A percentile compares a stretch with the other conserved stretches of the same genome.
These are phyloP conservation scores for Heliconius melpomene DNA, from an alignment of 1,140 invertebrate species.

Conservation along the genomic window DNA sequence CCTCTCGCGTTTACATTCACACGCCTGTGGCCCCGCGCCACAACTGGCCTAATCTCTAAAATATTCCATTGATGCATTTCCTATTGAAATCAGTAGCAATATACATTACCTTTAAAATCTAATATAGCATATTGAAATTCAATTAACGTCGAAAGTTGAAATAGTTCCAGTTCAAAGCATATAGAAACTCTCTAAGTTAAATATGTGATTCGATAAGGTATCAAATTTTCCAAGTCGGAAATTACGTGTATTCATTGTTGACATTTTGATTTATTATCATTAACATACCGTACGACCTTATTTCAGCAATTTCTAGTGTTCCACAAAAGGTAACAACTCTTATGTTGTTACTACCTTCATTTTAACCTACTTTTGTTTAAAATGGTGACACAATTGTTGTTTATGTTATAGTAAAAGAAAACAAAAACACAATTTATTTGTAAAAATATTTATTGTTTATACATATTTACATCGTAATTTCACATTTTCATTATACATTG, in stretches of 20 bases:
- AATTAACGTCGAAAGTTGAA: not conserved
- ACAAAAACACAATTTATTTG: constrained; percentile 45
- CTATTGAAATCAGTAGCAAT: not conserved
- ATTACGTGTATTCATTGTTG: constrained; percentile 53
- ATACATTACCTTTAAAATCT: too few species aligned
- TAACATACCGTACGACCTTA: not conserved
- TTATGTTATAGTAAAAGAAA: not conserved
- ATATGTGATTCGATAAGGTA: not conserved
- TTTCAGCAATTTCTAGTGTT: constrained; percentile 2
- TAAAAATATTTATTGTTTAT: constrained; percentile 69
- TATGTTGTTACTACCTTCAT: not conserved
- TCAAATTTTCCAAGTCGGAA: constrained; percentile 40
- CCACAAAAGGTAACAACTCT: constrained; percentile 1
- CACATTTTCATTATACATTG: not conserved
- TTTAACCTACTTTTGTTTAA: constrained; percentile 5
- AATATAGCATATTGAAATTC: too few species aligned
- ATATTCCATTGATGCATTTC: not conserved
- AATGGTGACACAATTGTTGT: not conserved
- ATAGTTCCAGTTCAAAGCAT: not conserved
- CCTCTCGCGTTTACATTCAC: too few species aligned
- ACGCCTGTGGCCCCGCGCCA: too few species aligned
- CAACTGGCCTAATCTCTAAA: too few species aligned
- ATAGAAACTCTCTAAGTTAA: not conserved
- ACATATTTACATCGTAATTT: constrained; percentile 62
- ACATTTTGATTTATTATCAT: constrained; percentile 26